Evolutionary conservation across 2,113 vertebrate species (phyloP), one percentile per base, ranked within the genome.

Genomic region (Telmatochromis sp.): DNA sequence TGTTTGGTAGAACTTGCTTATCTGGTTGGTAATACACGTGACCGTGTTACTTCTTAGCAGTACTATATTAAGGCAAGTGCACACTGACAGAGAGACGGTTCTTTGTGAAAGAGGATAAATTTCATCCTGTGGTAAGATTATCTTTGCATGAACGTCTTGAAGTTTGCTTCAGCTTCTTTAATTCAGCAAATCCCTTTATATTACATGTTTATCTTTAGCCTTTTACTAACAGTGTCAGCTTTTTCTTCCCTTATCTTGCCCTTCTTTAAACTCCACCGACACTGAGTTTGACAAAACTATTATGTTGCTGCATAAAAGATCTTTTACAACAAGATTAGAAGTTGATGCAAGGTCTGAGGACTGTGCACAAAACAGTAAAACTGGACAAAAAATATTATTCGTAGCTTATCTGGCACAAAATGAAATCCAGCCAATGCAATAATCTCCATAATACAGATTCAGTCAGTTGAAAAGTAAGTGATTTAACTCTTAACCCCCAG

Each of bases 1-100:
- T 35, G 23, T 85, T 90, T 86, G 55, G 85, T 87, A 80, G 65
- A 95, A 92, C 89, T 87, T 7, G 90, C 89, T 92, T 87, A 93
- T 91, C 91, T 68, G 75, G 90, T 93, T 87, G 81, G 49, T 17
- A 6, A 26, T 11, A 63, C 47, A 21, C 86, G 83, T 93, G 91
- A 90, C 84, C 9, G 11, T 28, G 57, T 37, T 45, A 57, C 83
- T 75, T 80, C 79, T 55, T 57, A 45, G 55, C 15, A 68, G 31
- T 21, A 4, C 51, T 89, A 83, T 88, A 93, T 87, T 89, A 90
- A 84, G 55, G 86, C 87, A 84, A 87, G 68, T 28, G 11, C 57
- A 81, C 23, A 51, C 84, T 47, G 70, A 87, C 79, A 85, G 84
- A 87, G 80, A 21, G 28, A 82, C 80, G 26, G 80, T 63, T 87